These are phyloP conservation scores for Clitarchus hookeri DNA, from an alignment of 2,888 invertebrate genomes.

Conservation along the genomic window DNA sequence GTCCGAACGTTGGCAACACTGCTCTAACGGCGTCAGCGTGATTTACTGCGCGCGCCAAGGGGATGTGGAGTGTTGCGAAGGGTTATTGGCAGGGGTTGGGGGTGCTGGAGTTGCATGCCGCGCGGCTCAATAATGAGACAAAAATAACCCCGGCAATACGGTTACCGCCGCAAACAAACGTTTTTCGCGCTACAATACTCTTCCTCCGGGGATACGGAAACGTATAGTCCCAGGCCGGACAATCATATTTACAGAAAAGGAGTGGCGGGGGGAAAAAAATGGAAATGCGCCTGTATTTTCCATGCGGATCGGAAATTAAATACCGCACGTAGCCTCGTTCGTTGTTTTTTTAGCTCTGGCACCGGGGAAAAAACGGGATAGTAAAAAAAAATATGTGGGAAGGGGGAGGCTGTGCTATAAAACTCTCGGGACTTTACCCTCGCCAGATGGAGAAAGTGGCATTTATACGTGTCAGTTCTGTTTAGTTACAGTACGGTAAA, in stretches of 20 bases:
- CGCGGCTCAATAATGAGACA: not conserved
- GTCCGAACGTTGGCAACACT: no score
- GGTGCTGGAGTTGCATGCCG: not conserved
- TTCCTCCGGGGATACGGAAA: not conserved
- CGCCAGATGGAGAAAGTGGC: no score
- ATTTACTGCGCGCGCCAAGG: not conserved
- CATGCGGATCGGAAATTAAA: constrained; percentile 7
- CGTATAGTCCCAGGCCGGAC: not conserved
- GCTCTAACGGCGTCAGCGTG: not conserved
- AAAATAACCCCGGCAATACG: not conserved
- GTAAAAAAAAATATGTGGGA: no score
- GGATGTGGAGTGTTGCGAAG: not conserved
- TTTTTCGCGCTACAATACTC: not conserved
- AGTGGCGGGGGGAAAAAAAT: not conserved
- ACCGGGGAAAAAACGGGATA: no score
- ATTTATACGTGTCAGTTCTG: no score
- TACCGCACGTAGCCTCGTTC: not conserved
- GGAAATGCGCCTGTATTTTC: constrained; percentile 8
- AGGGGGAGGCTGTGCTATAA: no score
- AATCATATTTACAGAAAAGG: constrained; percentile 1
- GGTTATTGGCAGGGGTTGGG: no score
- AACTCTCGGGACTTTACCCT: no score
- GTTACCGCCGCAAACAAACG: not conserved
- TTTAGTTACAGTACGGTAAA: no score
- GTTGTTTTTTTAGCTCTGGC: no score